Percentiles rank a stretch among this genome's conserved stretches.
These are phyloP conservation scores for Carassius carassius DNA, from an alignment of 2,113 vertebrate genomes.

Conservation along the genomic window DNA sequence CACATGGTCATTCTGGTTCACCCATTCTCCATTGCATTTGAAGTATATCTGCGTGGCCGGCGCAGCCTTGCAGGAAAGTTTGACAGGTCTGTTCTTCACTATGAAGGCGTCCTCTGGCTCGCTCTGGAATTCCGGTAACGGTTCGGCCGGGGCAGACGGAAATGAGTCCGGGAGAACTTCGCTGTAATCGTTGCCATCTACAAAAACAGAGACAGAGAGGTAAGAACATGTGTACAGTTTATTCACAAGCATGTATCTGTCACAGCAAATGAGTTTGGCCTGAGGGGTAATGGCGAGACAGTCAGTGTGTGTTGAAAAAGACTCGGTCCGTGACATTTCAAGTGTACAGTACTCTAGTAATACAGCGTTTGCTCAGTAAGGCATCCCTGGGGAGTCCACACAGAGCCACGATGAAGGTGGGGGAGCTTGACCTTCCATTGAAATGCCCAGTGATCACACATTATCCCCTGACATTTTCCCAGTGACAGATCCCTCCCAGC, in stretches of 20 bases:
- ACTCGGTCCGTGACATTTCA: slow-evolving; percentile 49
- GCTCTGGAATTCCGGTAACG: slow-evolving; percentile 88
- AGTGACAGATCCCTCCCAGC: slow-evolving; percentile 67
- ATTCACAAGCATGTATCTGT: background rate
- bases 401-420: slow-evolving; percentile 43
- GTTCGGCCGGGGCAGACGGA: slow-evolving; percentile 86
- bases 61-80: slow-evolving; percentile 87
- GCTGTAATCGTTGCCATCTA: slow-evolving; percentile 81
- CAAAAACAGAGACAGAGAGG: slow-evolving; percentile 29
- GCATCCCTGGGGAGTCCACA: slow-evolving; percentile 36
- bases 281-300: background rate
- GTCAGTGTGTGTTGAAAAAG: slow-evolving; percentile 12
- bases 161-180: slow-evolving; percentile 92
- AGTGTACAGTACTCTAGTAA: slow-evolving; percentile 15
- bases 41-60: slow-evolving; percentile 98
- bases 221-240: background rate
- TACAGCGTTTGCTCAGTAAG: slow-evolving; percentile 18
- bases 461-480: slow-evolving; percentile 75
- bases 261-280: slow-evolving; percentile 21
- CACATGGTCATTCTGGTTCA: slow-evolving; percentile 92
- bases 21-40: slow-evolving; percentile 98
- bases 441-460: slow-evolving; percentile 72
- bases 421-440: slow-evolving; percentile 68
- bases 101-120: slow-evolving; percentile 95
- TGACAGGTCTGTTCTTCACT: slow-evolving; percentile 94